Evolutionary conservation across 2,888 invertebrate genomes (phyloP).

Genomic region (Acanthopleura granulata): DNA sequence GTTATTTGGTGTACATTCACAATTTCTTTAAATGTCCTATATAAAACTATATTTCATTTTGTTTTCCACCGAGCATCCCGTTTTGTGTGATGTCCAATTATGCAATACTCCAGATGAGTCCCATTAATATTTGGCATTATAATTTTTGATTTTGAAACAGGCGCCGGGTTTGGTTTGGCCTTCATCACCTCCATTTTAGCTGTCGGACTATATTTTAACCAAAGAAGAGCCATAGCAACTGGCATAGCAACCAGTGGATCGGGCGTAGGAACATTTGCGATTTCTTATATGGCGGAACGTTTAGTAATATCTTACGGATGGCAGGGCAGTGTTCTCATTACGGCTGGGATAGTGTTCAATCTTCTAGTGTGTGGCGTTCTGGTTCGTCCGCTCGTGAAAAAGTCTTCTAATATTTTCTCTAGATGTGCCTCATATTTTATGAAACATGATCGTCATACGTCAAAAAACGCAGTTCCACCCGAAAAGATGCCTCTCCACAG

Average conservation of each 20-base stretch:
- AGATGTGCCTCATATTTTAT: neutral
- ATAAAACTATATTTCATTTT: too few relatives aligned
- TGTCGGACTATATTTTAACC: conserved; percentile 97
- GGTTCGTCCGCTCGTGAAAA: conserved; percentile 83
- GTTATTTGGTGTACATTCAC: too few relatives aligned
- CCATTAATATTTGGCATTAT: neutral
- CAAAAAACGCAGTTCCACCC: neutral
- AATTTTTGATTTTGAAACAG: conserved; percentile 70
- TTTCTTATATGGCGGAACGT: conserved; percentile 75
- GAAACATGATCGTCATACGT: neutral
- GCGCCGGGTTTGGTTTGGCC: conserved; percentile 94
- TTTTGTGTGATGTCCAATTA: too few relatives aligned
- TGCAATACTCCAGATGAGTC: too few relatives aligned
- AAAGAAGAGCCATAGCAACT: conserved; percentile 92
- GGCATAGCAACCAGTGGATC: conserved; percentile 97
- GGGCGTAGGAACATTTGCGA: conserved; percentile 93
- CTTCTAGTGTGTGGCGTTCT: conserved; percentile 91
- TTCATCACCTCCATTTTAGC: conserved; percentile 97
- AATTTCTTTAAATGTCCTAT: too few relatives aligned
- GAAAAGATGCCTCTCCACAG: neutral
- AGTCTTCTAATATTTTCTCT: neutral
- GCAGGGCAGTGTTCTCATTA: conserved; percentile 71
- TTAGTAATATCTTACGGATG: conserved; percentile 73
- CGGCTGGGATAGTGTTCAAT: conserved; percentile 86
- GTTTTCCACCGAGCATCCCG: too few relatives aligned